Evolutionary conservation across 1,140 invertebrate genomes (phyloP), one percentile per base, ranked within the genome.

Genomic region (Acromyrmex heyeri): DNA sequence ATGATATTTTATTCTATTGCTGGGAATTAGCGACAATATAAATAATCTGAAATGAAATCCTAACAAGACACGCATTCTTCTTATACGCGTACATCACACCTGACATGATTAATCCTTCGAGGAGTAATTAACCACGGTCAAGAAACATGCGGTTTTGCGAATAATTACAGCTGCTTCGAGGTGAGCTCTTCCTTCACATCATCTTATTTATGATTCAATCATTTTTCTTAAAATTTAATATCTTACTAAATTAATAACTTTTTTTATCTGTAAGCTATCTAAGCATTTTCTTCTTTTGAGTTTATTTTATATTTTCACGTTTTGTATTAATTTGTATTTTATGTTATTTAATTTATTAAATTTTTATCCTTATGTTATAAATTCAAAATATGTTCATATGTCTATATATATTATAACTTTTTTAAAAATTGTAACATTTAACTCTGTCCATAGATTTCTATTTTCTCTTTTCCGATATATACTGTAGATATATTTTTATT

Each of bases 101-200:
- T 81, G 50, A 81, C 21, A 59, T 70, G 65, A 81, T 70, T 70
- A 81, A 81, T 57, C 64, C 21, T 81, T 81, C 30, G 27, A 8
- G 10, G 65, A 81, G 38, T 70, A 81, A 81, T 70, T 81, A 70
- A 70, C 48, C 7, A 21, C 21, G 18, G 21, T 16, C 50, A 81
- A 64, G 78, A 81, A 81, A 24, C 34, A 21, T 59, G 64, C 4
- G 64, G 65, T 81, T 81, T 65, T 44, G 34, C 21, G n/a, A 59
- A 44, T 81, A 70, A 81, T 70, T 70, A 50, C 6, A 30, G 50
- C 34, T 59, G 30, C 10, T 59, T 44, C 30, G 50, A 10, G 7
- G 6, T 16, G 5, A 81, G 48, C 50, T 34, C n/a, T 55, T 81
- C 10, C 8, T 81, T 38, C 14, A 79, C 14, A 2, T 8, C 21